These are phyloP conservation scores for Perodicticus potto DNA, from an alignment of 2,797 vertebrate genomes.

Conservation along the genomic window DNA sequence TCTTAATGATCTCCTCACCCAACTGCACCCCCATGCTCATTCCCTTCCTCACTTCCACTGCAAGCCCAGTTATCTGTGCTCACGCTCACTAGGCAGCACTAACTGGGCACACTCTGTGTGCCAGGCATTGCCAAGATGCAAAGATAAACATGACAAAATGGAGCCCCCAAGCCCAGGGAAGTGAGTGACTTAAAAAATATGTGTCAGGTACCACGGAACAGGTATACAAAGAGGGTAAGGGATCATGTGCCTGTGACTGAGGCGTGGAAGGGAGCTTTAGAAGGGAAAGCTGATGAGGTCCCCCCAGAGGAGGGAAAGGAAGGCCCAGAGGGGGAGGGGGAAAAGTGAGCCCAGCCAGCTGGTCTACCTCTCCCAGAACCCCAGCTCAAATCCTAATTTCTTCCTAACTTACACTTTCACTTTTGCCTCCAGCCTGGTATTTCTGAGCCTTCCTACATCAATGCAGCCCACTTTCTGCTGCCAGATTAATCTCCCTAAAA, in stretches of 20 bases:
- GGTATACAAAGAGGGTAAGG: background rate
- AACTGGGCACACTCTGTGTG: background rate
- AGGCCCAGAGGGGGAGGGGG: fast-evolving
- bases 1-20: fast-evolving
- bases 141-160: background rate
- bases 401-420: fast-evolving
- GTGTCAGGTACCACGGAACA: background rate
- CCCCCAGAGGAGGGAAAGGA: fast-evolving
- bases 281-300: background rate
- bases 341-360: no score
- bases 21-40: fast-evolving
- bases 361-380: background rate
- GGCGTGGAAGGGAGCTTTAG: fast-evolving
- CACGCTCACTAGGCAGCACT: background rate
- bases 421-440: background rate
- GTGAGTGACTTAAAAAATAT: background rate
- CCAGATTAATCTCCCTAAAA: background rate
- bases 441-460: background rate
- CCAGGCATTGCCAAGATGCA: background rate
- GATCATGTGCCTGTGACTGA: background rate
- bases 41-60: background rate
- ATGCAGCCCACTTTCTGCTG: background rate
- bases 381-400: background rate
- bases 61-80: background rate
- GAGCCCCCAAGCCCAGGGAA: background rate